Conservation (phyloP, 2,113 vertebrate genomes). For the Proteles cristata region DNA sequence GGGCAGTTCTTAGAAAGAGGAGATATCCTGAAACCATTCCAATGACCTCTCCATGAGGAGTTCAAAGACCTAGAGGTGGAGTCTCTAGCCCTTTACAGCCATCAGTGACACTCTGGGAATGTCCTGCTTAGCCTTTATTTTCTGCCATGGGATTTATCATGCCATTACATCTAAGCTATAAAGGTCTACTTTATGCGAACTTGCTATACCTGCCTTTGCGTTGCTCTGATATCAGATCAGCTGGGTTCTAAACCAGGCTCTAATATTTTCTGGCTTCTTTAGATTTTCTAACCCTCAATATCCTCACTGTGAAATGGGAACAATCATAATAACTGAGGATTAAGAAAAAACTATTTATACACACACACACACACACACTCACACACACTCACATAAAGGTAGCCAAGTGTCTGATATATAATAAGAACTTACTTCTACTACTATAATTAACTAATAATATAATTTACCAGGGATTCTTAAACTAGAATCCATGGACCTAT, state of each 20-base stretch:
- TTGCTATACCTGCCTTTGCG: background rate
- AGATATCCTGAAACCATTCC: background rate
- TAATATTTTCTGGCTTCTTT: background rate
- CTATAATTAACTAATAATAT: background rate
- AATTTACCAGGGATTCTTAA: background rate
- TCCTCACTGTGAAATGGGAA: background rate
- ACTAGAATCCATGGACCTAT: background rate
- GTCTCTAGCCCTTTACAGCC: background rate
- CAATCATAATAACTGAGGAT: background rate
- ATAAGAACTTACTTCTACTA: background rate
- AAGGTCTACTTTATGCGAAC: background rate
- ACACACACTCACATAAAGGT: background rate
- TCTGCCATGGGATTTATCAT: background rate
- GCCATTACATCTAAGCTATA: background rate
- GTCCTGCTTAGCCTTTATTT: background rate
- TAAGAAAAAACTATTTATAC: background rate
- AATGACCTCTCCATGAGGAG: rapidly evolving
- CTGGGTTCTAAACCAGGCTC: background rate
- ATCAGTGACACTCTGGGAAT: background rate
- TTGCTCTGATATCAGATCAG: no score
- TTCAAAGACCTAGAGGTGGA: no score
- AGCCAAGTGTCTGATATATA: background rate
- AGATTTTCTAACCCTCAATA: background rate
- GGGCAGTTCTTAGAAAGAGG: background rate
- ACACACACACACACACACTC: background rate